Evolutionary conservation across 2,888 invertebrate species (phyloP), one percentile per base, ranked within the genome.

Genomic region (Eupithecia inturbata): DNA sequence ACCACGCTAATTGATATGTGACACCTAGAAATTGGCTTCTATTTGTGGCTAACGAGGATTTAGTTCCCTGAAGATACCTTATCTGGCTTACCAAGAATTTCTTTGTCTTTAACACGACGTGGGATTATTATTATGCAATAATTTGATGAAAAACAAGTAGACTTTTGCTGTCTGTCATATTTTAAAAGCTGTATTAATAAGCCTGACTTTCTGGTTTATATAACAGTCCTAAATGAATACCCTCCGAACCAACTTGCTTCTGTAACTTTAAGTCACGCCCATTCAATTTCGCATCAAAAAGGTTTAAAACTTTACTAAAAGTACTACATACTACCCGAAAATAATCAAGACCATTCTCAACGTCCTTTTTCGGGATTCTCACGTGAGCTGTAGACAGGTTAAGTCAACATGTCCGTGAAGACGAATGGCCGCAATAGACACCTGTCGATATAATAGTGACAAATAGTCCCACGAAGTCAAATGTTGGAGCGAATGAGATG

Each of bases 401-500:
- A 66, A 49, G 28, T 75, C 62, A 69, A 72, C 36, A 71, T 66
- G 62, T 68, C 63, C 45, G 19, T 76, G 53, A 71, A 76, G 77
- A 74, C 74, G 64, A 71, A 77, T 77, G 49, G 72, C 69, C 14
- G 71, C 76, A 78, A 75, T 75, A 70, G 73, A 39, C 76, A 80
- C 75, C 80, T 81, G 82, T 82, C 83, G 57, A 49, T 49, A 70
- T 82, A 82, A 83, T 83, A 78, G 81, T 77, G 67, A 83, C 80
- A 82, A 82, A 83, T 76, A 41, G 73, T 67, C 53, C 22, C 31
- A 33, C 72, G 72, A 68, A 75, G 63, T 33, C 26, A 57, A 57
- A 57, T 57, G 57, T 22, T 71, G 68, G 74, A 80, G 79, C 74
- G 72, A 73, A 79, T 80, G 71, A 75, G 74, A 73, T 76, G 75